These are phyloP conservation scores for Pavo muticus DNA, from an alignment of 2,113 vertebrate genomes.

Conservation along the genomic window DNA sequence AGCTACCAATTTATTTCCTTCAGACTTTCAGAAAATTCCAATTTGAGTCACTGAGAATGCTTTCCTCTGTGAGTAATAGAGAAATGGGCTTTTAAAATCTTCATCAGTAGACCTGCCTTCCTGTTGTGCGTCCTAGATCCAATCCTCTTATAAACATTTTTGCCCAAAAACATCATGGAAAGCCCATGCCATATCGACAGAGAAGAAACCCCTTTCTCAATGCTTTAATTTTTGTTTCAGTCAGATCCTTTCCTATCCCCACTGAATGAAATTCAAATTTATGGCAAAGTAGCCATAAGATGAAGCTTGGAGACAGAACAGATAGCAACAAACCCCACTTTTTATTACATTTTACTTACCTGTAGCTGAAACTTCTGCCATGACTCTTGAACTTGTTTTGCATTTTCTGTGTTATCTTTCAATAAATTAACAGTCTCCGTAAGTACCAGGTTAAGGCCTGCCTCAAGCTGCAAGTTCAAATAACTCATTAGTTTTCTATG, in stretches of 20 bases:
- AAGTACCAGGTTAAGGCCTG: neutral
- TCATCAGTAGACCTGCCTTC: neutral
- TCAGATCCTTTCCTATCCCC: neutral
- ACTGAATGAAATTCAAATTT: neutral
- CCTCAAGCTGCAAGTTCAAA: constrained; percentile 61
- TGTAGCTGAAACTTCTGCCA: constrained; percentile 39
- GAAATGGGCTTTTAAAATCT: neutral
- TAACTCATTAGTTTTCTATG: neutral
- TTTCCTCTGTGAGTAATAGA: neutral
- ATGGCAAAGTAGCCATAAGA: neutral
- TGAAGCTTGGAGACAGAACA: neutral
- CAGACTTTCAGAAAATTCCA: neutral
- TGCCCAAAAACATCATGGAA: neutral
- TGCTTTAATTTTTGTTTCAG: neutral
- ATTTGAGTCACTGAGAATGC: too few species aligned
- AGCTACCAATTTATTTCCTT: neutral
- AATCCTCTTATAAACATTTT: neutral
- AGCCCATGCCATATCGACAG: neutral
- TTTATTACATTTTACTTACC: constrained; percentile 59
- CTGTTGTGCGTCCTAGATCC: neutral
- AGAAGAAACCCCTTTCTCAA: neutral
- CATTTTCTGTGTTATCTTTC: neutral
- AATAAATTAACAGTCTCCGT: accelerated
- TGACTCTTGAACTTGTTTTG: neutral
- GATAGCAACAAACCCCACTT: neutral